These are phyloP conservation scores for Ochotona curzoniae DNA, from an alignment of 2,113 vertebrate genomes.

Conservation along the genomic window DNA sequence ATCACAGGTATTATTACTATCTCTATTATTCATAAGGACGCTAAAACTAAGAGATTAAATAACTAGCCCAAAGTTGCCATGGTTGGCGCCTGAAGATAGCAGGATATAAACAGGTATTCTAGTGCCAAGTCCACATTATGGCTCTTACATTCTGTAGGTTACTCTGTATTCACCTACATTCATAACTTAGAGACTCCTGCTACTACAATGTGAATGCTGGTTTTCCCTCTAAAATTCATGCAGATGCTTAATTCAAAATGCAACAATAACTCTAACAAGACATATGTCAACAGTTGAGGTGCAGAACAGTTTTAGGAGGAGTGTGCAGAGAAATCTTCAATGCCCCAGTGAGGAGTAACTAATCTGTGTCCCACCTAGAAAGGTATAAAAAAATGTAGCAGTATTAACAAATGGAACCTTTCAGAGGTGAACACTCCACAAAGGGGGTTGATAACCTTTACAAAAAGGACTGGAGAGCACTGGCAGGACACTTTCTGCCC, in stretches of 20 bases:
- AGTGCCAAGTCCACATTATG: neutral
- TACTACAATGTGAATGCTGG: neutral
- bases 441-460: neutral
- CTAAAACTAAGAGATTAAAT: constrained; percentile 31
- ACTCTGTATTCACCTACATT: constrained; percentile 24
- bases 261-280: too few species aligned
- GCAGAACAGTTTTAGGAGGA: too few species aligned
- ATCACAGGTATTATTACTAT: neutral
- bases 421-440: neutral
- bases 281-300: too few species aligned
- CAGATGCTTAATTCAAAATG: neutral
- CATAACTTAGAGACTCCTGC: neutral
- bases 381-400: neutral
- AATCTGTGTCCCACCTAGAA: too few species aligned
- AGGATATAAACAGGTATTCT: neutral
- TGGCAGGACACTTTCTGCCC: neutral
- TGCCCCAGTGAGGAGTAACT: too few species aligned
- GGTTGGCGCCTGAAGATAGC: neutral
- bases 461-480: neutral
- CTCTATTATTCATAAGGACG: neutral
- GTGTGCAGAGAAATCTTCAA: too few species aligned
- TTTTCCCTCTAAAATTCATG: neutral
- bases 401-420: neutral
- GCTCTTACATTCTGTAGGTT: neutral
- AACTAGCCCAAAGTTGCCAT: neutral